Evolutionary conservation across 2,113 vertebrate genomes (phyloP).

Genomic region (Elanus axillaris): DNA sequence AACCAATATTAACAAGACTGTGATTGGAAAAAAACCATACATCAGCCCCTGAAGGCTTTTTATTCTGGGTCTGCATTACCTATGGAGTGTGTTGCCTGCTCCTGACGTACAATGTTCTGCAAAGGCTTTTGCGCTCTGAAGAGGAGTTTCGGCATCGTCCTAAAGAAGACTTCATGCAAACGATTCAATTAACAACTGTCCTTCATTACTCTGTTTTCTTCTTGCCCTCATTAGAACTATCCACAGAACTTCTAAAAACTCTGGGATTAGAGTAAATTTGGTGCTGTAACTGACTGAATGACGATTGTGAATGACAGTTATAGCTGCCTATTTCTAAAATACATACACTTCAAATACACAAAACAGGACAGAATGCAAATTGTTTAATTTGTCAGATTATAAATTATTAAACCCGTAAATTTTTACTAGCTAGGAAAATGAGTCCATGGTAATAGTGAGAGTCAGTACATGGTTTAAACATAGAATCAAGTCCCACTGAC

Average conservation of each 20-base stretch:
- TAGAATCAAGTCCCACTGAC: not conserved
- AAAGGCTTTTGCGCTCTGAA: not conserved
- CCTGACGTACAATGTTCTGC: not conserved
- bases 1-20: not conserved
- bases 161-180: not conserved
- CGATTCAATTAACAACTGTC: not conserved
- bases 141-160: not conserved
- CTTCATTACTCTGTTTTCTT: not conserved
- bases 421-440: not conserved
- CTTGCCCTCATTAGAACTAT: not conserved
- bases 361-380: not conserved
- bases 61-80: not conserved
- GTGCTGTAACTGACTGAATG: not conserved
- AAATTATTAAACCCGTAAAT: not conserved
- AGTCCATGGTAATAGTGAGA: not conserved
- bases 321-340: not conserved
- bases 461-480: not conserved
- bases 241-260: not conserved
- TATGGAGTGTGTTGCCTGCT: not conserved
- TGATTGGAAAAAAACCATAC: not conserved
- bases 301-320: not conserved
- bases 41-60: not conserved
- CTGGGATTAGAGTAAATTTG: not conserved
- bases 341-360: not conserved
- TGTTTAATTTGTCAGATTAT: not conserved